These are phyloP conservation scores for Pangasianodon hypophthalmus DNA, from an alignment of 2,113 vertebrate species.

Conservation along the genomic window DNA sequence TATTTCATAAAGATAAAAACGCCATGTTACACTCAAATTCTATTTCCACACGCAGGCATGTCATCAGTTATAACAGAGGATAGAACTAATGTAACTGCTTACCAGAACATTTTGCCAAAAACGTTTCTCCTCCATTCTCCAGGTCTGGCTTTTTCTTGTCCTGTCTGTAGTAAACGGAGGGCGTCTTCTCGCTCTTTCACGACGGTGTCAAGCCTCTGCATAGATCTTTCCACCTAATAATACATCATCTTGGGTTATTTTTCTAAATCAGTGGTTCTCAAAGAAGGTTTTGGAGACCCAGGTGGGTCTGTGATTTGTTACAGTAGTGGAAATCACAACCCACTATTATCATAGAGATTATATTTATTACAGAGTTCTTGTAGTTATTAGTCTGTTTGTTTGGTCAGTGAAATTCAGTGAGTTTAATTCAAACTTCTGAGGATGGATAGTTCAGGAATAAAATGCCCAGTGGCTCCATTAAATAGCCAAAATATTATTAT, in stretches of 20 bases:
- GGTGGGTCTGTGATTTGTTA: background rate
- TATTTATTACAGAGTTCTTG: background rate
- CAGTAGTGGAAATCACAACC: background rate
- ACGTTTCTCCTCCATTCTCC: conserved; percentile 87
- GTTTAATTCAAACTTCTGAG: background rate
- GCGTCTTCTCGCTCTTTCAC: conserved; percentile 86
- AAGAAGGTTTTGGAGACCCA: background rate
- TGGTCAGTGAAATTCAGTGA: background rate
- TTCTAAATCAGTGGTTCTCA: background rate
- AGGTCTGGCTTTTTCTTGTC: conserved; percentile 84
- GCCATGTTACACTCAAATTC: background rate
- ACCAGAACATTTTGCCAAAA: conserved; percentile 88
- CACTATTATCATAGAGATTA: background rate
- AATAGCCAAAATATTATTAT: background rate
- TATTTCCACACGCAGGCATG: background rate
- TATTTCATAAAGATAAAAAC: conserved; percentile 54
- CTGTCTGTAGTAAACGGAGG: conserved; percentile 89
- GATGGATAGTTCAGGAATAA: background rate
- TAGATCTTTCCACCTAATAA: conserved; percentile 82
- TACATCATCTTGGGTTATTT: background rate
- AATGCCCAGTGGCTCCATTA: no score
- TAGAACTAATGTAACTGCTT: background rate
- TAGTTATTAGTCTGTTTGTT: background rate
- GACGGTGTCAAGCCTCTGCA: conserved; percentile 84
- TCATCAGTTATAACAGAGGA: no score